A percentile compares a stretch with the other conserved stretches of the same genome.
Conservation (phyloP, 2,113 vertebrate species). For the Siniperca chuatsi region DNA sequence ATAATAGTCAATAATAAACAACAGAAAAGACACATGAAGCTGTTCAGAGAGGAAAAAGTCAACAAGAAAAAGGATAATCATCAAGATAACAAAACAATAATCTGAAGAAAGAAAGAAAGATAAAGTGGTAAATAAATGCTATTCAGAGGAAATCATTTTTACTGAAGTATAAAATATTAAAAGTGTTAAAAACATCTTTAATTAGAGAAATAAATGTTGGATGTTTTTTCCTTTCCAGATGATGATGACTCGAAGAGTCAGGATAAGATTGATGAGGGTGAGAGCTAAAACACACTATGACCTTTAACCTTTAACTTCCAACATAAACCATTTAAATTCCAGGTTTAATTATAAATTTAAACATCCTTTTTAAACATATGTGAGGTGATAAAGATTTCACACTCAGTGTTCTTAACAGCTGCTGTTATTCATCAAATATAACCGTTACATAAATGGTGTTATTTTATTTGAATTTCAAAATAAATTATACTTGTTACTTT, state of each 20-base stretch:
- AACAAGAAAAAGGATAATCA: not conserved
- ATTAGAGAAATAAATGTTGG: slow-evolving; percentile 60
- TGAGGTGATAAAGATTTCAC: not conserved
- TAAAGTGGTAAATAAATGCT: not conserved
- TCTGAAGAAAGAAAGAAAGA: not conserved
- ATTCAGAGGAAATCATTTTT: not conserved
- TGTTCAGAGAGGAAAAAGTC: not conserved
- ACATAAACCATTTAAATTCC: slow-evolving; percentile 42
- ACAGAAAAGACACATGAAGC: too few relatives aligned
- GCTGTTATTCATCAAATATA: too few relatives aligned
- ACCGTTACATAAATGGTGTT: not conserved
- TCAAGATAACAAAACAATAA: not conserved
- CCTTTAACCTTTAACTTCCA: slow-evolving; percentile 32
- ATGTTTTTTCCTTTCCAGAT: slow-evolving; percentile 84
- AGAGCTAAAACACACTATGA: slow-evolving; percentile 73
- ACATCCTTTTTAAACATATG: not conserved
- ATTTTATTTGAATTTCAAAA: not conserved
- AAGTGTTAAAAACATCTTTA: slow-evolving; percentile 37
- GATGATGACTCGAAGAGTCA: slow-evolving; percentile 87
- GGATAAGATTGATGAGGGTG: slow-evolving; percentile 84
- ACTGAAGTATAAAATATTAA: not conserved
- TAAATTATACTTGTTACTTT: not conserved
- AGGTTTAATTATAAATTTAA: not conserved
- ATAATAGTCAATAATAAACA: not conserved
- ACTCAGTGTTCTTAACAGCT: too few relatives aligned